Evolutionary conservation across 2,888 invertebrate genomes (phyloP).

Genomic region (Ryuthela nishihirai): DNA sequence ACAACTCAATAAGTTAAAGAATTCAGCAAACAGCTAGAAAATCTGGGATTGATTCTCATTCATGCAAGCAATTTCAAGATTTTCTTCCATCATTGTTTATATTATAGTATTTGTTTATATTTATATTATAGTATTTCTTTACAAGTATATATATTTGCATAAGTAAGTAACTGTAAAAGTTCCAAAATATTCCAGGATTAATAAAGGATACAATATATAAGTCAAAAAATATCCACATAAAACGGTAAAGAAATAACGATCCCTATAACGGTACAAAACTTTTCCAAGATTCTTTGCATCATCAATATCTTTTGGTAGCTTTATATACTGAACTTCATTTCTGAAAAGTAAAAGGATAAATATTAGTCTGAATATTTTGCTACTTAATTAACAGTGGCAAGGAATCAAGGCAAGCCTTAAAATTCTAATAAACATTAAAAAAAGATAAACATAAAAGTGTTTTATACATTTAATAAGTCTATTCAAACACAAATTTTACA

Average conservation of each 20-base stretch:
- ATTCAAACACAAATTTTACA: too few relatives aligned
- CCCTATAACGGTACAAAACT: constrained; percentile 86
- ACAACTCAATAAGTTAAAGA: too few relatives aligned
- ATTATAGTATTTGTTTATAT: too few relatives aligned
- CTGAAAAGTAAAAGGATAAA: constrained; percentile 57
- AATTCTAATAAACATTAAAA: not conserved
- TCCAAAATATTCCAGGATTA: too few relatives aligned
- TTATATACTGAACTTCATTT: constrained; percentile 77
- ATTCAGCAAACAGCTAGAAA: too few relatives aligned
- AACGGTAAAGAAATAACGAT: constrained; percentile 87
- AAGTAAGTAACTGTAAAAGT: too few relatives aligned
- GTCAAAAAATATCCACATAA: constrained; percentile 80
- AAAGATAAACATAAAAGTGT: constrained; percentile 1
- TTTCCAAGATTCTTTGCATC: constrained; percentile 92
- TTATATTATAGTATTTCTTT: too few relatives aligned
- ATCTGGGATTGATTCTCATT: too few relatives aligned
- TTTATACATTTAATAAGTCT: not conserved
- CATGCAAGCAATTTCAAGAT: too few relatives aligned
- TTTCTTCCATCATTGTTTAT: too few relatives aligned
- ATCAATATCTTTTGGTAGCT: constrained; percentile 87
- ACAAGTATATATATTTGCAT: too few relatives aligned
- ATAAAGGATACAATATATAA: constrained; percentile 98
- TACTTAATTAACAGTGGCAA: not conserved
- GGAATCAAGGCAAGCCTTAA: too few relatives aligned
- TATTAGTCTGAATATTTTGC: not conserved